Evolutionary conservation across 1,140 invertebrate species (phyloP).

Genomic region (Eupeodes corollae): DNA sequence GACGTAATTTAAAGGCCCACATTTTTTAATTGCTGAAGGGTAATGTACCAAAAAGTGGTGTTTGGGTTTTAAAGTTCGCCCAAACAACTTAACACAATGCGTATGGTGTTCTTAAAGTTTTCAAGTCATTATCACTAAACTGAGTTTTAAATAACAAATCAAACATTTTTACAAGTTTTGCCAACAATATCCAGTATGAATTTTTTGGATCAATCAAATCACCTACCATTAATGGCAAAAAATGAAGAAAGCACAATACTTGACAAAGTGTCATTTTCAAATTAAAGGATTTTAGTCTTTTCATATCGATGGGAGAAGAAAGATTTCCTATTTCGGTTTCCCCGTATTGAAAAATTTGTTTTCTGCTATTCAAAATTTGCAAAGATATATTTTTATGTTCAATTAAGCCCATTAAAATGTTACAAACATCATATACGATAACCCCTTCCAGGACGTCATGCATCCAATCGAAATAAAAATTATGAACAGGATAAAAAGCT

Average conservation of each 20-base stretch:
- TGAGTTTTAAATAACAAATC: neutral
- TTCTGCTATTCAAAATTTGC: constrained; percentile 5
- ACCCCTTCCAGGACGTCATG: constrained; percentile 37
- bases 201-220: constrained; percentile 19
- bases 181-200: constrained; percentile 11
- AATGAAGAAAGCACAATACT: constrained; percentile 15
- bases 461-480: constrained; percentile 32
- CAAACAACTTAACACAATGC: too few species aligned
- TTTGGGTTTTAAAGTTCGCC: too few species aligned
- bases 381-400: constrained; percentile 4
- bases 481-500: constrained; percentile 10
- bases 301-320: neutral
- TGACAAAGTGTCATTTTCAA: too few species aligned
- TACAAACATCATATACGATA: constrained; percentile 26
- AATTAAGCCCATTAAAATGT: constrained; percentile 24
- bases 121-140: too few species aligned
- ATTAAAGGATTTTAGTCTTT: constrained; percentile 13
- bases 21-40: too few species aligned
- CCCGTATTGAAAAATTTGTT: constrained; percentile 23
- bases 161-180: neutral
- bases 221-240: constrained; percentile 23
- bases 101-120: too few species aligned
- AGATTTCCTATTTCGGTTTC: constrained; percentile 6
- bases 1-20: too few species aligned
- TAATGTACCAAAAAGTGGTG: too few species aligned